Percentiles rank a stretch among this genome's conserved stretches.
Evolutionary conservation across 92 coral and sea anemone genomes (phyloP).

Genomic region (Scolanthus callimorphus): DNA sequence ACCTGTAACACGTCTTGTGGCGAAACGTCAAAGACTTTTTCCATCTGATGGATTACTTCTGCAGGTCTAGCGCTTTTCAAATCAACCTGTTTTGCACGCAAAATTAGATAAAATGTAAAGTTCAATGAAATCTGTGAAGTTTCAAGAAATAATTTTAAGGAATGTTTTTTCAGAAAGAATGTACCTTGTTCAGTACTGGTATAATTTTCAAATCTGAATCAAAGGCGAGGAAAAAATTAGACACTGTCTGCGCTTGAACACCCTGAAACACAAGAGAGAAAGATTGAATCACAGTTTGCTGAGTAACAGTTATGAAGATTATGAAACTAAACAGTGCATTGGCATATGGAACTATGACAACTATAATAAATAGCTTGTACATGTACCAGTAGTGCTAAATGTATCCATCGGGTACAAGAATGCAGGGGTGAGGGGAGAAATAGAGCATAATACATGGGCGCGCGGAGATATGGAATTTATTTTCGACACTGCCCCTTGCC

Average conservation of each 20-base stretch:
- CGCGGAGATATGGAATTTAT: too few species aligned
- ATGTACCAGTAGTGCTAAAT: too few species aligned
- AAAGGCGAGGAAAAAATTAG: slow-evolving; percentile 88
- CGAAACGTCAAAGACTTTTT: slow-evolving; percentile 66
- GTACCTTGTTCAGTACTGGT: slow-evolving; percentile 92
- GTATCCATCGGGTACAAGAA: too few species aligned
- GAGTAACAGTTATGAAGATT: too few species aligned
- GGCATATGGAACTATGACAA: not conserved
- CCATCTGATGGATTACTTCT: slow-evolving; percentile 84
- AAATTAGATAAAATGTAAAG: too few species aligned
- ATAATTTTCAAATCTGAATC: slow-evolving; percentile 77
- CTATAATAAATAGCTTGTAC: not conserved
- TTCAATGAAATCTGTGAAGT: not conserved
- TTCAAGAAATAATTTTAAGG: too few species aligned
- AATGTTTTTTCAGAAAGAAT: too few species aligned
- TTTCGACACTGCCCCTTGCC: too few species aligned
- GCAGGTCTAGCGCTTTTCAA: slow-evolving; percentile 80
- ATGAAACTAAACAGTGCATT: not conserved
- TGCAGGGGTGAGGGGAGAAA: too few species aligned
- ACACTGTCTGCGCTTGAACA: slow-evolving; percentile 96
- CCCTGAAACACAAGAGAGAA: slow-evolving; percentile 49
- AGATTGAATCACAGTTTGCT: too few species aligned
- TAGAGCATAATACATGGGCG: too few species aligned
- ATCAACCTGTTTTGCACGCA: too few species aligned
- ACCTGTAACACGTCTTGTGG: slow-evolving; percentile 70